phyloP scores from a whole-genome alignment of 2,888 invertebrate species.

The Lasioglossum pauxillum region DNA sequence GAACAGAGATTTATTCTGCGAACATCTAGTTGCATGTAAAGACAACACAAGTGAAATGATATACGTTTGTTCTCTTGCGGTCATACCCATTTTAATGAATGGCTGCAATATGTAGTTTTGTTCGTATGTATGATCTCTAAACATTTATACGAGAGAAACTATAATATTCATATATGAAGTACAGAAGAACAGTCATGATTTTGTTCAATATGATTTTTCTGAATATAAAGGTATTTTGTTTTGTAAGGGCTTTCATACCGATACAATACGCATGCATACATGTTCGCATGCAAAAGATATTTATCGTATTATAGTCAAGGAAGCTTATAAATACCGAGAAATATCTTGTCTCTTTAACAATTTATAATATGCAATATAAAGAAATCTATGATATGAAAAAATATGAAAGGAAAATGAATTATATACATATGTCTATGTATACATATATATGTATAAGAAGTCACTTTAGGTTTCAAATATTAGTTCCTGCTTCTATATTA shows the following conservation, averaged over 20 bases:
- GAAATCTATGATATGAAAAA: constrained; percentile 44
- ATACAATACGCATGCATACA: constrained; percentile 71
- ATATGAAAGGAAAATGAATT: constrained; percentile 43
- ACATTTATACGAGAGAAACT: constrained; percentile 18
- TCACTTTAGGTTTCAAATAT: constrained; percentile 18
- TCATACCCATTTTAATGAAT: constrained; percentile 36
- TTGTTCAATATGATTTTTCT: constrained; percentile 4
- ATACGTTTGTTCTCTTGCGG: constrained; percentile 41
- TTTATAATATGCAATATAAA: constrained; percentile 38
- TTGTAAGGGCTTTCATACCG: constrained; percentile 39
- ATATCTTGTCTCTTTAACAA: constrained; percentile 42
- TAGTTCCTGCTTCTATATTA: constrained; percentile 37
- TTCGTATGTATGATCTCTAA: constrained; percentile 27
- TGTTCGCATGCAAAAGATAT: constrained; percentile 67
- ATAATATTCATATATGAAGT: constrained; percentile 9
- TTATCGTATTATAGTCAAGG: constrained; percentile 45
- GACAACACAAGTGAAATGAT: constrained; percentile 74
- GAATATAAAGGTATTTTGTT: constrained; percentile 10
- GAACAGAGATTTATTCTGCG: constrained; percentile 82
- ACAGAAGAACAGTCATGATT: constrained; percentile 15
- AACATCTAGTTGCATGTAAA: constrained; percentile 76
- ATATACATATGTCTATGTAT: constrained; percentile 46
- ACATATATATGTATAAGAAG: constrained; percentile 24
- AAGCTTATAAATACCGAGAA: constrained; percentile 49
- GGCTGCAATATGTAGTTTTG: constrained; percentile 42